Evolutionary conservation across 2,113 vertebrate species (phyloP).

Genomic region (Eudyptes chrysolophus): DNA sequence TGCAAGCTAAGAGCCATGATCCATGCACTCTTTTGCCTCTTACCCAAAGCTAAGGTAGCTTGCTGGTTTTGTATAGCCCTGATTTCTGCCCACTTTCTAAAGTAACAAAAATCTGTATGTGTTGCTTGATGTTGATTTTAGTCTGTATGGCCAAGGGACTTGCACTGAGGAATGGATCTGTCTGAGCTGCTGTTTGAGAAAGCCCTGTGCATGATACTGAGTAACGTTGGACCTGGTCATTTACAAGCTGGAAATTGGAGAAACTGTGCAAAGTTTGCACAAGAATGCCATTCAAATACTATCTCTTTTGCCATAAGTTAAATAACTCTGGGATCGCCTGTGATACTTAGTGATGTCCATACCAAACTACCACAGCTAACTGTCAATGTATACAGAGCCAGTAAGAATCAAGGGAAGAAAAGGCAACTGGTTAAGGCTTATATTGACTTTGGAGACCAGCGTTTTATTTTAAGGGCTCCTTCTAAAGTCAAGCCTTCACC

Average conservation of each 20-base stretch:
- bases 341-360: neutral
- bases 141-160: neutral
- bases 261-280: neutral
- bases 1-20: neutral
- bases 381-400: neutral
- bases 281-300: neutral
- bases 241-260: neutral
- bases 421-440: neutral
- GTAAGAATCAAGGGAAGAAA: neutral
- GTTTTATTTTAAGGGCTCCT: neutral
- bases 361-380: fast-evolving
- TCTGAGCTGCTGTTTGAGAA: neutral
- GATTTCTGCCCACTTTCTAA: neutral
- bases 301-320: neutral
- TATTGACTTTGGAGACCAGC: neutral
- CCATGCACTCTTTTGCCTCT: neutral
- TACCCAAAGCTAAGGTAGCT: neutral
- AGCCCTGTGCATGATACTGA: too few relatives aligned
- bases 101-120: neutral
- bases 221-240: fast-evolving
- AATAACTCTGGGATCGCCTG: neutral
- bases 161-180: neutral
- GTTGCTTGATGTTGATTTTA: neutral
- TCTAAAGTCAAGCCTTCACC: neutral
- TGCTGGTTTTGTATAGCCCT: neutral